Percentiles rank a stretch among this genome's conserved stretches.
Conservation (phyloP, 2,797 vertebrate genomes). For the Syncerus caffer region DNA sequence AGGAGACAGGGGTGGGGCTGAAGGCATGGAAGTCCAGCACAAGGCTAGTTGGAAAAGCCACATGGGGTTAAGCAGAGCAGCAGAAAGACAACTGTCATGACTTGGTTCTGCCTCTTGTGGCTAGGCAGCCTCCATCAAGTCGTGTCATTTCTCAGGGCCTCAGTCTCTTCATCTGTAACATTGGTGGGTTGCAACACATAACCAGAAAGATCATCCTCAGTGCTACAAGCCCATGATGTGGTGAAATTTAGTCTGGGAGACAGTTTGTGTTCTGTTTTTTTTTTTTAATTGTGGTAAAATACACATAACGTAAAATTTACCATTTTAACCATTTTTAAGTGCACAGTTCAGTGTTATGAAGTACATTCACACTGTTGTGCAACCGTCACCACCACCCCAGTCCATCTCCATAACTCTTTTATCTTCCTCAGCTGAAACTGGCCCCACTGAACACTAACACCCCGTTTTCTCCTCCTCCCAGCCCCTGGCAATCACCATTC, state of each 20-base stretch:
- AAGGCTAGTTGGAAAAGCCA: background rate
- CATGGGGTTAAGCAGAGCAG: background rate
- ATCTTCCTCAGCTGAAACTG: background rate
- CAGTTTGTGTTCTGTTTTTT: background rate
- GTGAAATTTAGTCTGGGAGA: background rate
- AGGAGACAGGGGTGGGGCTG: background rate
- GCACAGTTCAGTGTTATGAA: background rate
- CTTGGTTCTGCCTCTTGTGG: background rate
- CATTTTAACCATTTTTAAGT: background rate
- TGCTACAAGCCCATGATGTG: background rate
- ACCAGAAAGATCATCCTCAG: background rate
- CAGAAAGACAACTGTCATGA: background rate
- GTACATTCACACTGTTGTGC: background rate
- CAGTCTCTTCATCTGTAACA: background rate
- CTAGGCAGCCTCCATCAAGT: background rate
- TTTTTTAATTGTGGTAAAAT: background rate
- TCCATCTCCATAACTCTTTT: background rate
- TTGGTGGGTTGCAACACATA: rapidly evolving
- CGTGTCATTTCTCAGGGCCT: background rate
- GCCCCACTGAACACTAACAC: background rate
- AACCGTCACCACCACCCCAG: background rate
- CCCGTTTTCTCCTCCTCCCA: background rate
- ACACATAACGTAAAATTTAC: background rate
- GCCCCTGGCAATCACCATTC: background rate
- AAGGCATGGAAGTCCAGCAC: background rate